phyloP scores from a whole-genome alignment of 2,113 vertebrate genomes.

The Anarrhichthys ocellatus region DNA sequence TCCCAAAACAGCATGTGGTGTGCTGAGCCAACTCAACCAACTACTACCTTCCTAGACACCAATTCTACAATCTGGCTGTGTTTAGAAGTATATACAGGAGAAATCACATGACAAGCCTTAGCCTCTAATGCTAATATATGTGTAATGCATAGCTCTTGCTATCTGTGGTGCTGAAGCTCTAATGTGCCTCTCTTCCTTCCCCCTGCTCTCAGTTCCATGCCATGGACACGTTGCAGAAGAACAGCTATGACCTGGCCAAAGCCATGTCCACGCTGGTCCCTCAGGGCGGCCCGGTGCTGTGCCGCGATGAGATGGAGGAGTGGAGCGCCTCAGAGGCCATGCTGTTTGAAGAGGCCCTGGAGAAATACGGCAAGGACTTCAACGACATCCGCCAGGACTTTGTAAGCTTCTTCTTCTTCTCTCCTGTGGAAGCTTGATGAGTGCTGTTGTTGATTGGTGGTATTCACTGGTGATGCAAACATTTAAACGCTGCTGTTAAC shows the following conservation, averaged over 20 bases:
- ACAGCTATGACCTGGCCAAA: constrained; percentile 91
- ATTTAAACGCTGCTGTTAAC: background rate
- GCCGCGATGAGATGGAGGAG: constrained; percentile 95
- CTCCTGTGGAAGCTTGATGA: background rate
- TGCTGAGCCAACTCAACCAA: background rate
- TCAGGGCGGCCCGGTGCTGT: constrained; percentile 92
- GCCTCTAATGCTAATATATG: background rate
- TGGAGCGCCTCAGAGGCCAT: constrained; percentile 96
- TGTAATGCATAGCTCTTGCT: background rate
- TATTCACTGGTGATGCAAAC: background rate
- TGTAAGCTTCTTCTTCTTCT: constrained; percentile 78
- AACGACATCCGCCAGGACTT: constrained; percentile 96
- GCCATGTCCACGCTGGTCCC: constrained; percentile 95
- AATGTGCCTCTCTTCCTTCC: background rate
- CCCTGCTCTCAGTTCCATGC: constrained; percentile 88
- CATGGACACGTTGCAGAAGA: constrained; percentile 94
- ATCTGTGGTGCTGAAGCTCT: background rate
- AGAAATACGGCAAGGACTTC: constrained; percentile 95
- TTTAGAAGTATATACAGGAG: background rate
- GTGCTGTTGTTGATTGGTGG: background rate
- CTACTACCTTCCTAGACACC: background rate
- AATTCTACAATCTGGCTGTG: background rate
- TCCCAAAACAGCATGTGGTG: too few species aligned
- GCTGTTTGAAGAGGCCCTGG: constrained; percentile 94
- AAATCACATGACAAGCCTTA: background rate